Evolutionary conservation across 2,888 invertebrate genomes (phyloP).

Genomic region (Osmoderma eremita): DNA sequence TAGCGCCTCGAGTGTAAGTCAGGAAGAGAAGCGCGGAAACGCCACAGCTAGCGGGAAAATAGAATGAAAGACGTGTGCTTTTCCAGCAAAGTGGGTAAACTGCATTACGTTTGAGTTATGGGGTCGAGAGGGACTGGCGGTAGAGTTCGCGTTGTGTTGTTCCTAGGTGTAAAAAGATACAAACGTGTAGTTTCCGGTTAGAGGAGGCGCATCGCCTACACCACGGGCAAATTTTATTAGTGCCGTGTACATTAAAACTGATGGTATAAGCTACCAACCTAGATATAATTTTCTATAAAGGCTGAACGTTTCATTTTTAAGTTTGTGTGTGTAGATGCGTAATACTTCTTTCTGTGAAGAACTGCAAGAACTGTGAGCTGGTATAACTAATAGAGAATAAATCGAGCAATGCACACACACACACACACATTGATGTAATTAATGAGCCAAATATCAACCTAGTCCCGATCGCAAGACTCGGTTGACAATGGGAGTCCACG

Average conservation of each 20-base stretch:
- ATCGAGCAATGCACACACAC: no score
- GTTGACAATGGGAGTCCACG: no score
- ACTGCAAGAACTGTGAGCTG: no score
- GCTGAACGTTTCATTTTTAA: no score
- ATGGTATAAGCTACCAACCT: no score
- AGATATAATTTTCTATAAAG: no score
- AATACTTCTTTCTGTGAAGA: no score
- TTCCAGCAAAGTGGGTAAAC: slow-evolving; percentile 31
- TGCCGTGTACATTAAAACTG: background rate
- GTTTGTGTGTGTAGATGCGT: no score
- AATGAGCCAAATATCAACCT: no score
- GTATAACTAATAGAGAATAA: no score
- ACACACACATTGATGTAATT: no score
- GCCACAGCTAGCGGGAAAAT: slow-evolving; percentile 9
- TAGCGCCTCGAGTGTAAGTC: background rate
- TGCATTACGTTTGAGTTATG: slow-evolving; percentile 34
- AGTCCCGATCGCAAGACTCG: no score
- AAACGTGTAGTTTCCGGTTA: slow-evolving; percentile 18
- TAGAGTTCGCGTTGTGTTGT: background rate
- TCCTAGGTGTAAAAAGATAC: slow-evolving; percentile 21
- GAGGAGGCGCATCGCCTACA: background rate
- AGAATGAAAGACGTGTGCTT: slow-evolving; percentile 20
- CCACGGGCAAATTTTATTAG: background rate
- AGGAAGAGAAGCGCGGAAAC: slow-evolving; percentile 18
- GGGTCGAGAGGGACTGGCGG: slow-evolving; percentile 2